These are phyloP conservation scores for Hypomecis punctinalis DNA, from an alignment of 2,888 invertebrate species.

Conservation along the genomic window DNA sequence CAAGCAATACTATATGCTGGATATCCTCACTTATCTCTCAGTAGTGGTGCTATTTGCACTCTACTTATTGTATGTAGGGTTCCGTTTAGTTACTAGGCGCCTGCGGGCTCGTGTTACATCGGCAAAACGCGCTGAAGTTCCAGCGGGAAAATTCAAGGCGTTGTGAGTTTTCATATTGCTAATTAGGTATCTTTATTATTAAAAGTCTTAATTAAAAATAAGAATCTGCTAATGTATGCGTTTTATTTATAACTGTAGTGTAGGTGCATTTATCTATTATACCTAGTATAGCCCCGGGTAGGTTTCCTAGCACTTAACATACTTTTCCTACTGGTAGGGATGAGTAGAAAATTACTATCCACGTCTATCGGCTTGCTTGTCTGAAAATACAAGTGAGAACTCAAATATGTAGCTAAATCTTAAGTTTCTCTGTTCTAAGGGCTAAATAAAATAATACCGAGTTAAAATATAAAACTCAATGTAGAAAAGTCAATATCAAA, in stretches of 20 bases:
- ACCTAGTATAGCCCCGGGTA: no score
- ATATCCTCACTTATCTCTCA: constrained; percentile 57
- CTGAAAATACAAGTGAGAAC: no score
- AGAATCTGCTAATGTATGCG: no score
- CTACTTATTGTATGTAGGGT: constrained; percentile 48
- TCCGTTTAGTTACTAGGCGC: constrained; percentile 52
- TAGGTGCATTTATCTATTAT: neutral
- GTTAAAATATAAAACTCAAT: no score
- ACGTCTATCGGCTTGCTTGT: no score
- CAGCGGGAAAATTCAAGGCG: constrained; percentile 70
- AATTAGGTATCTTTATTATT: neutral
- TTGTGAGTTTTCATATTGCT: constrained; percentile 50
- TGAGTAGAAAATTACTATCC: no score
- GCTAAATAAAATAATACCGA: no score
- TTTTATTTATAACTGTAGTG: neutral
- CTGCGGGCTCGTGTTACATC: constrained; percentile 53
- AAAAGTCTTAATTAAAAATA: neutral
- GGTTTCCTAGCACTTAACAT: no score
- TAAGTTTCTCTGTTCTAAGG: no score
- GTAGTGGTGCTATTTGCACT: constrained; percentile 42
- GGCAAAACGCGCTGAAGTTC: constrained; percentile 31
- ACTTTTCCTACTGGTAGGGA: no score
- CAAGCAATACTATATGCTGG: constrained; percentile 71
- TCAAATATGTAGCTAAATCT: no score
- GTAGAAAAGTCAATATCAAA: no score